Percentiles rank a stretch among this genome's conserved stretches.
phyloP scores from a whole-genome alignment of 2,113 vertebrate species.

The Protobothrops flavoviridis region DNA sequence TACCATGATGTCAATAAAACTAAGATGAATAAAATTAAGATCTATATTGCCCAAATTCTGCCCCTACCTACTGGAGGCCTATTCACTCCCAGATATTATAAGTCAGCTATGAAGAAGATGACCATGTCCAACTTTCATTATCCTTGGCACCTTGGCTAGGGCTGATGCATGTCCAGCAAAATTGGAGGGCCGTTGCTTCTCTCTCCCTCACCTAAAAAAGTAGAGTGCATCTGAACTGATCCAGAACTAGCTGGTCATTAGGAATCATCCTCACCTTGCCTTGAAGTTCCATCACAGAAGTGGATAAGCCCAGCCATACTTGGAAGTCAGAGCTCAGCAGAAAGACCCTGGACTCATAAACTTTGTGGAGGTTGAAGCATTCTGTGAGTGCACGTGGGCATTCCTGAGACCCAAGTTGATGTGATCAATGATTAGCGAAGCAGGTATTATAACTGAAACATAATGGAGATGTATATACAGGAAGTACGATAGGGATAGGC shows the following conservation, averaged over 20 bases:
- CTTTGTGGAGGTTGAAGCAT: not conserved
- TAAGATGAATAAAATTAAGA: not conserved
- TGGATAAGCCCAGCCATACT: not conserved
- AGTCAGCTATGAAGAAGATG: not conserved
- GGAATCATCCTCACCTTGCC: not conserved
- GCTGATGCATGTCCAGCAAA: not conserved
- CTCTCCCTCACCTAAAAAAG: not conserved
- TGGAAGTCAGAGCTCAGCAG: not conserved
- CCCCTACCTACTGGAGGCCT: not conserved
- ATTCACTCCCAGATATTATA: not conserved
- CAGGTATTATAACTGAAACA: not conserved
- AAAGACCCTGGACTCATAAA: not conserved
- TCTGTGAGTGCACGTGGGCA: not conserved
- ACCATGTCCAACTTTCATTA: not conserved
- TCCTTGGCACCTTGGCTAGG: not conserved
- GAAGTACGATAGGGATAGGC: not conserved
- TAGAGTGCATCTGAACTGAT: not conserved
- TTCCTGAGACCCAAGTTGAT: not conserved
- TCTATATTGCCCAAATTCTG: not conserved
- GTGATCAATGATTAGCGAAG: not conserved
- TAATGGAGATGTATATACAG: not conserved
- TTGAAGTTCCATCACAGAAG: not conserved
- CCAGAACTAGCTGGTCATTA: not conserved
- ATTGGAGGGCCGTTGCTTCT: not conserved
- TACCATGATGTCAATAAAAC: not conserved